Evolutionary conservation across 2,113 vertebrate species (phyloP), one percentile per base, ranked within the genome.

Genomic region (Todiramphus saurophagus): DNA sequence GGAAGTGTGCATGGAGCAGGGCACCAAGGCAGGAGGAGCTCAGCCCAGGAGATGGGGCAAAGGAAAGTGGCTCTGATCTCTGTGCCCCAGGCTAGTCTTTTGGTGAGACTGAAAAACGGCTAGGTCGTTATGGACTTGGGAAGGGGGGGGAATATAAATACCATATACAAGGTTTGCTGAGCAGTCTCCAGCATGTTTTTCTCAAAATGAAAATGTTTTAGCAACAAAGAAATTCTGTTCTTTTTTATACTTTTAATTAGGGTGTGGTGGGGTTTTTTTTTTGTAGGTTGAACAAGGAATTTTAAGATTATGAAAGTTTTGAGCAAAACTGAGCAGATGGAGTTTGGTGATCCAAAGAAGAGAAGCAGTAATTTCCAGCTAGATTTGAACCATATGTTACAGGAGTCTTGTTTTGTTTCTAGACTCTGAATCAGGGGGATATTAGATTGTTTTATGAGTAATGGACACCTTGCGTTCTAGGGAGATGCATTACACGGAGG

Each of bases 401-500:
- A 77, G 31, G 21, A 87, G 9, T 84, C 43, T 19, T 48, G 8
- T 55, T 63, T 56, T 43, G 14, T 55, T 87, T 70, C 48, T 31
- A 21, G 35, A 5, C 15, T 84, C 30, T 15, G 9, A 46, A 30
- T 30, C 37, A 70, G 39, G 31, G 72, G 39, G 80, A 18, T 53
- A 50, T 58, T 6, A 39, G 56, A 4, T 39, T 33, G 16, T 6
- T 83, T 69, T 21, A 4, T 28, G 56, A 68, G 77, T 51, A 37
- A 37, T 41, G 48, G 37, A 28, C 37, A 4, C 59, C 44, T 93
- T 96, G 37, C 53, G 24, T 60, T 50, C 88, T 91, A 99, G 99
- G 99, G 48, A 98, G 99, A 27, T 99, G 99, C 93, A 94, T 99
- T 64, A 90, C 96, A 5, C 98, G 98, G 80, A 98, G 98, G 60